These are phyloP conservation scores for Oreotragus oreotragus DNA, from an alignment of 2,113 vertebrate species.

Conservation along the genomic window DNA sequence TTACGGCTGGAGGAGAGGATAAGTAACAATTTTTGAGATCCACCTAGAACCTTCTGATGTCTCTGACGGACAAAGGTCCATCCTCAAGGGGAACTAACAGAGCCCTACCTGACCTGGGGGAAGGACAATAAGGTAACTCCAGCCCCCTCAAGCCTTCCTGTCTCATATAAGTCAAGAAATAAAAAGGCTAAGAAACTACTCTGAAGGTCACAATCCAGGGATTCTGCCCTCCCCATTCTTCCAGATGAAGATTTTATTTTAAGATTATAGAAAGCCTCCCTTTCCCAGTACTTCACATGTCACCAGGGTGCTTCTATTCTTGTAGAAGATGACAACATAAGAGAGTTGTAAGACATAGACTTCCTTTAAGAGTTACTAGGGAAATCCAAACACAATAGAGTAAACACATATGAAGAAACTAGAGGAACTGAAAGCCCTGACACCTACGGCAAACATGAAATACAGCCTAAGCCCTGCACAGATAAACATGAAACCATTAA, in stretches of 20 bases:
- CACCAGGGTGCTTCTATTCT: not conserved
- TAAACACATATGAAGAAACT: not conserved
- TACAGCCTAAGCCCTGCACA: not conserved
- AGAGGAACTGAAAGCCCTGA: not conserved
- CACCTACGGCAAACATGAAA: not conserved
- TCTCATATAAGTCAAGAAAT: not conserved
- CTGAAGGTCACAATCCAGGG: not conserved
- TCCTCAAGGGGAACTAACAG: not conserved
- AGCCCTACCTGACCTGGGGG: not conserved
- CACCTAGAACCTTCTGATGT: not conserved
- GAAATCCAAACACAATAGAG: not conserved
- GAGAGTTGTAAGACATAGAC: not conserved
- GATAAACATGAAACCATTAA: not conserved
- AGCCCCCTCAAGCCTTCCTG: not conserved
- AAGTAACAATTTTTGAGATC: not conserved
- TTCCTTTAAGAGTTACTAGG: not conserved
- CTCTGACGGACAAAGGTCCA: not conserved
- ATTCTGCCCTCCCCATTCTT: not conserved
- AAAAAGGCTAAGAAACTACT: not conserved
- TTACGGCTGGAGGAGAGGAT: not conserved
- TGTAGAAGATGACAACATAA: not conserved
- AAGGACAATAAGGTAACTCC: not conserved
- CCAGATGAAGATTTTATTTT: not conserved
- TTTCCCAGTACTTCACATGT: not conserved
- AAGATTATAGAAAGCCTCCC: not conserved